A percentile compares a stretch with the other conserved stretches of the same genome.
These are phyloP conservation scores for Drosophila macrothrix DNA, from an alignment of 2,888 invertebrate genomes.

Conservation along the genomic window DNA sequence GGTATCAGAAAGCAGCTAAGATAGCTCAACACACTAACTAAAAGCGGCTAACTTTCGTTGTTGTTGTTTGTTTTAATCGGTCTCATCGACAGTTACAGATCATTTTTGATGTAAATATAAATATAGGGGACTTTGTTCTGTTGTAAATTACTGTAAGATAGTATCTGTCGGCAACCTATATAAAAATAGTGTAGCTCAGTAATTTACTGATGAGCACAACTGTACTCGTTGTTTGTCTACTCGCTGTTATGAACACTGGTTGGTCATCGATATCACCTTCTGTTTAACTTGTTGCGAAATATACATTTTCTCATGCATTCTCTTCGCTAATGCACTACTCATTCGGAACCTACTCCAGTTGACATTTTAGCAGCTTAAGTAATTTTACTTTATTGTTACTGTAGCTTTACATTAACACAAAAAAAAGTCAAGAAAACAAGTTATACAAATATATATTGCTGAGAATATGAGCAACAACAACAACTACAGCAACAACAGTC, in stretches of 20 bases:
- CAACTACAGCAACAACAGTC: constrained; percentile 21
- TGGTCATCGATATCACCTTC: neutral
- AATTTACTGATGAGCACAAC: neutral
- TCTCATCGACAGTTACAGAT: neutral
- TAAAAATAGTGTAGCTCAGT: neutral
- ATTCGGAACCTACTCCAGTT: neutral
- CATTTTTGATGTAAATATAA: neutral
- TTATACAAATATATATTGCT: constrained; percentile 21
- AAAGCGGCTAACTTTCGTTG: neutral
- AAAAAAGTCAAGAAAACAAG: neutral
- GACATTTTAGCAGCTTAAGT: neutral
- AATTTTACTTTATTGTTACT: neutral
- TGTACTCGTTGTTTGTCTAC: neutral
- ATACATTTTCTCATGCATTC: neutral
- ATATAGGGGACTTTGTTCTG: neutral
- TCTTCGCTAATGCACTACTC: neutral
- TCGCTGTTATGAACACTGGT: neutral
- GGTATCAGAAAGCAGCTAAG: neutral
- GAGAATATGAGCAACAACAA: constrained; percentile 22
- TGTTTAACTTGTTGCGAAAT: neutral
- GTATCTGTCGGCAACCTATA: neutral
- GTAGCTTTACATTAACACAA: neutral
- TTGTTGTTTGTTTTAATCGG: neutral
- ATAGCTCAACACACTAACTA: neutral
- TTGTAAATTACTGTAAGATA: neutral